These are phyloP conservation scores for Polypterus bichir DNA, from an alignment of 2,113 vertebrate species.

Conservation along the genomic window DNA sequence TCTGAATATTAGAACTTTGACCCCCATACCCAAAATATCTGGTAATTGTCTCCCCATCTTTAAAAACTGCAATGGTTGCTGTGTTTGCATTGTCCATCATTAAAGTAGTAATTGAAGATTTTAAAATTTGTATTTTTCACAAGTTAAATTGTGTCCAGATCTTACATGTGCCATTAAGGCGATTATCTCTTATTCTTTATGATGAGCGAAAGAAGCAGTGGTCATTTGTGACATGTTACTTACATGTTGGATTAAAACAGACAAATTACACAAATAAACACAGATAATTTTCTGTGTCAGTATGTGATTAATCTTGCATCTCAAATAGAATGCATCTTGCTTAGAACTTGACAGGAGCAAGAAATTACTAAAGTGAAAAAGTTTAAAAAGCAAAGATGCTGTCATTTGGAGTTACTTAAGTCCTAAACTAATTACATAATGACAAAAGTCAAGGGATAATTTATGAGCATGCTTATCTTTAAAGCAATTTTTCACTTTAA, in stretches of 20 bases:
- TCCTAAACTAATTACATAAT: conserved; percentile 15
- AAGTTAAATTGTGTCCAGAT: too few relatives aligned
- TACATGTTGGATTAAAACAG: conserved; percentile 2
- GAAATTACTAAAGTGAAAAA: conserved; percentile 10
- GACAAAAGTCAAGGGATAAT: conserved; percentile 13
- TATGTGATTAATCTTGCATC: conserved; percentile 21
- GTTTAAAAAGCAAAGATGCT: conserved; percentile 7
- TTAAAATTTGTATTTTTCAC: too few relatives aligned
- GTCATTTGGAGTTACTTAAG: conserved; percentile 16
- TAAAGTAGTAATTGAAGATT: too few relatives aligned
- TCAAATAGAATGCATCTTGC: conserved; percentile 10
- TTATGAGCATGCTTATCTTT: conserved; percentile 13
- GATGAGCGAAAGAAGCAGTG: not conserved
- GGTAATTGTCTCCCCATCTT: too few relatives aligned
- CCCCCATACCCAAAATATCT: too few relatives aligned
- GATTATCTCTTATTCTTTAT: too few relatives aligned
- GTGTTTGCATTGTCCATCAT: too few relatives aligned
- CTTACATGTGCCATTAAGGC: too few relatives aligned
- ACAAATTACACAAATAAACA: conserved; percentile 17
- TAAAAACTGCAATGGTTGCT: too few relatives aligned
- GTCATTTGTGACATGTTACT: conserved; percentile 9
- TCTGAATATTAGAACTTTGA: too few relatives aligned
- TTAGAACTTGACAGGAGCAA: conserved; percentile 11
- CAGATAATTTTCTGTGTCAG: conserved; percentile 12
- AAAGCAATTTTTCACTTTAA: conserved; percentile 14